Evolutionary conservation across 1,140 invertebrate species (phyloP), one percentile per base, ranked within the genome.

Genomic region (Yoshiicerus persimilis): DNA sequence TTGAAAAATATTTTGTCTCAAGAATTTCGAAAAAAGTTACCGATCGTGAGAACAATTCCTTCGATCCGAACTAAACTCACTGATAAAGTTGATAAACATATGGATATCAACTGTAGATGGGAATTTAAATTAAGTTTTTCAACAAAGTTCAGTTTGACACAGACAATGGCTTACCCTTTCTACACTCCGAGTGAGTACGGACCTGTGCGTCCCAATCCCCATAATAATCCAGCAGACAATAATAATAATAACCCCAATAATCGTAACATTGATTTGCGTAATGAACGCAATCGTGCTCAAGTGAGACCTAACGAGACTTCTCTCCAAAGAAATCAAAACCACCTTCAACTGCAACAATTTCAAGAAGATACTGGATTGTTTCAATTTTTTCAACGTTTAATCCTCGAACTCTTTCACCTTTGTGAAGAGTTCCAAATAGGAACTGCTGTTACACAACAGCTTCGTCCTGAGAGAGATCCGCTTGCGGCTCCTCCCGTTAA

Each of bases 61-160:
- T n/a, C n/a, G n/a, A n/a, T n/a, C n/a, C n/a, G n/a, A n/a, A n/a
- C n/a, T 10, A 30, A 4, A 70, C 6, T 27, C 64, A 70, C 64
- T 70, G 23, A 4, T 3, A 30, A 0, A n/a, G 75, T 38, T 32
- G n/a, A 4, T 10, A n/a, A 23, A 36, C 38, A 36, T 80, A 80
- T 80, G 75, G 75, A 80, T 16, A 80, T 80, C 34, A 38, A 80
- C 75, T 80, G 20, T n/a, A 80, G 23, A 38, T 13, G 36, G 20
- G 75, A 80, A 34, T 34, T 80, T 80, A 80, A 34, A 80, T 80
- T 80, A 80, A 80, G 75, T 80, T 36, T 70, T 25, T 70, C 64
- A 70, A 70, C 23, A 27, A 70, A 70, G 64, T 70, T 34, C 4
- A 36, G 20, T 23, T 80, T 80, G 1, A 80, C 4, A 5, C 20